These are phyloP conservation scores for Phoxinus dragarum DNA, from an alignment of 2,797 vertebrate species.

Conservation along the genomic window DNA sequence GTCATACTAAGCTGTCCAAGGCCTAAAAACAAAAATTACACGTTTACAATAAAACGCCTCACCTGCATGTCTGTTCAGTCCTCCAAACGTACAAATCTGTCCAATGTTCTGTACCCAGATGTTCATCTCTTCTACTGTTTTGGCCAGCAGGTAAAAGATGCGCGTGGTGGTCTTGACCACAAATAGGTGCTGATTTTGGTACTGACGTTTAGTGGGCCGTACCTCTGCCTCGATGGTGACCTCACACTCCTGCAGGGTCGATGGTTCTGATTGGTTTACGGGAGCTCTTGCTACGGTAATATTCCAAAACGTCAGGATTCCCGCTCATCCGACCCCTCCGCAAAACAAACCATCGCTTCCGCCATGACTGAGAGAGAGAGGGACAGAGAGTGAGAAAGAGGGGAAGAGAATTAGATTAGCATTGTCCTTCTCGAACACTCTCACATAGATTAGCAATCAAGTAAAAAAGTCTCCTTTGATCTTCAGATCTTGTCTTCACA, in stretches of 20 bases:
- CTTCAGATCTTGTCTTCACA: neutral
- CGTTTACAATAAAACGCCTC: constrained; percentile 25
- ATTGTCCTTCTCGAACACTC: neutral
- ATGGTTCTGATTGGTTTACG: constrained; percentile 94
- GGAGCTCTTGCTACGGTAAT: constrained; percentile 90
- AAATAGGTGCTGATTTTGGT: constrained; percentile 92
- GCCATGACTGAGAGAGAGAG: constrained; percentile 86
- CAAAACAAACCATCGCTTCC: constrained; percentile 97
- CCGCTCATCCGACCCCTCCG: constrained; percentile 95
- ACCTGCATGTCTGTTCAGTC: constrained; percentile 87
- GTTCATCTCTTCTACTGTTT: constrained; percentile 97
- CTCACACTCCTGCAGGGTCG: constrained; percentile 91
- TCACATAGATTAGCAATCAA: neutral
- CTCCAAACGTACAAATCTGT: constrained; percentile 90
- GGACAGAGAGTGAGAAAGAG: constrained; percentile 12
- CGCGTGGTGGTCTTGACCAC: constrained; percentile 91
- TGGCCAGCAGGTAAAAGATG: constrained; percentile 96
- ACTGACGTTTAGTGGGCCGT: constrained; percentile 86
- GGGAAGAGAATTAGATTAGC: constrained; percentile 3
- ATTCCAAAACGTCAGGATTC: constrained; percentile 94
- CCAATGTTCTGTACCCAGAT: constrained; percentile 93
- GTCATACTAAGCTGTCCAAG: neutral
- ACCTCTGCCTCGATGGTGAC: constrained; percentile 87
- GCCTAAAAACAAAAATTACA: neutral
- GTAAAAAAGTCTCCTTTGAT: constrained; percentile 1